These are phyloP conservation scores for Notolepis coatsorum DNA, from an alignment of 2,797 vertebrate species.

Conservation along the genomic window DNA sequence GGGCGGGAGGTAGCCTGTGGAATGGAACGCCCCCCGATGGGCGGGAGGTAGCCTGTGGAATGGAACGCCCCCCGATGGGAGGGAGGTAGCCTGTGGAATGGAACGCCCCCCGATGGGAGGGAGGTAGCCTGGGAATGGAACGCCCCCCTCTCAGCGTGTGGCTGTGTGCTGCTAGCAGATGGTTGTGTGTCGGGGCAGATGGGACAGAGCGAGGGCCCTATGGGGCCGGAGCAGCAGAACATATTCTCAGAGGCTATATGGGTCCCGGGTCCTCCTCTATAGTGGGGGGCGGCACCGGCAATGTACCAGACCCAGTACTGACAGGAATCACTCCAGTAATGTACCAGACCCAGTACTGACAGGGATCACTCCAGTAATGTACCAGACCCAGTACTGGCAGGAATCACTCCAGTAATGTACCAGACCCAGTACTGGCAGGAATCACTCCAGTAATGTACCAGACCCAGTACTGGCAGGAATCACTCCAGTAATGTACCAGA, in stretches of 20 bases:
- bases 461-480: no score
- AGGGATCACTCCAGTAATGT: slow-evolving; percentile 1
- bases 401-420: no score
- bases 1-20: slow-evolving; percentile 39
- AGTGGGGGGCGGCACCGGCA: no score
- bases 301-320: slow-evolving; percentile 7
- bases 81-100: no score
- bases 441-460: no score
- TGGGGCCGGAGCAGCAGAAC: slow-evolving; percentile 43
- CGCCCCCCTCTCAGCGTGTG: slow-evolving; percentile 59
- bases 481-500: no score
- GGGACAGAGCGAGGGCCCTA: slow-evolving; percentile 51
- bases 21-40: slow-evolving; percentile 62
- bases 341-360: slow-evolving; percentile 13
- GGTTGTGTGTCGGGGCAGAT: slow-evolving; percentile 70
- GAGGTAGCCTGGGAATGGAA: not conserved
- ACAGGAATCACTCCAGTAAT: slow-evolving; percentile 5
- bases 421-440: no score
- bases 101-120: no score
- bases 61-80: no score
- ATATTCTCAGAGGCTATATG: slow-evolving; percentile 24
- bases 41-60: no score
- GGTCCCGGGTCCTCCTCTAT: no score
- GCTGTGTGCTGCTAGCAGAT: slow-evolving; percentile 70
- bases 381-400: no score